Evolutionary conservation across 2,888 invertebrate species (phyloP).

Genomic region (Microplitis manilae): DNA sequence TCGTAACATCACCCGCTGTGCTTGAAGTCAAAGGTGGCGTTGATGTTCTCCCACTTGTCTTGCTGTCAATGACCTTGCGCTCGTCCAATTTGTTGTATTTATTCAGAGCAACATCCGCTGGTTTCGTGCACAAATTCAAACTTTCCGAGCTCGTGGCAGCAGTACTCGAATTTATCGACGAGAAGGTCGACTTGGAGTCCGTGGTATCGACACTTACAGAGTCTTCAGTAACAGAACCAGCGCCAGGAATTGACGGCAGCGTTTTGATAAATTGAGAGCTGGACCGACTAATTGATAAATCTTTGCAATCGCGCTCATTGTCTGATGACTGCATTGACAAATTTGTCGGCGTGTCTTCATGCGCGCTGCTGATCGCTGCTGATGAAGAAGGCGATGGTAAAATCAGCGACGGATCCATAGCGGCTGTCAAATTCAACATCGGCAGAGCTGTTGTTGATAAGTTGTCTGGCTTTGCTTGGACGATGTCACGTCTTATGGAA

Average conservation of each 20-base stretch:
- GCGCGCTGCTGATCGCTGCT: constrained; percentile 39
- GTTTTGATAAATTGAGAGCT: constrained; percentile 59
- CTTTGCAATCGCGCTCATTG: constrained; percentile 59
- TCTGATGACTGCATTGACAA: constrained; percentile 62
- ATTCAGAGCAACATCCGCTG: constrained; percentile 69
- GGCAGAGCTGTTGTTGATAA: constrained; percentile 51
- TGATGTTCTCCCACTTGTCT: constrained; percentile 55
- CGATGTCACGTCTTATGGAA: constrained; percentile 54
- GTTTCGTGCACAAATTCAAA: constrained; percentile 72
- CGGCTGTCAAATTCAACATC: constrained; percentile 48
- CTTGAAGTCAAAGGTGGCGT: constrained; percentile 37
- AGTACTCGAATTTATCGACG: constrained; percentile 35
- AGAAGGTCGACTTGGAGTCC: constrained; percentile 53
- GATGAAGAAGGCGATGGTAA: constrained; percentile 43
- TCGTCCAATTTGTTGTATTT: constrained; percentile 62
- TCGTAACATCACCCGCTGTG: constrained; percentile 54
- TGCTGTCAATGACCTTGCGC: constrained; percentile 45
- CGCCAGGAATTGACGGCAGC: constrained; percentile 31
- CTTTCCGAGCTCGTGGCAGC: constrained; percentile 65
- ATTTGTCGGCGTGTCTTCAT: constrained; percentile 66
- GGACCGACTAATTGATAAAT: constrained; percentile 51
- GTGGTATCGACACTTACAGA: constrained; percentile 33
- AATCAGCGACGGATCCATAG: constrained; percentile 45
- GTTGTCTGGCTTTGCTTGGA: constrained; percentile 60
- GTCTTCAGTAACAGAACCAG: constrained; percentile 31